phyloP scores from a whole-genome alignment of 2,113 vertebrate genomes.

The Ameiurus melas region DNA sequence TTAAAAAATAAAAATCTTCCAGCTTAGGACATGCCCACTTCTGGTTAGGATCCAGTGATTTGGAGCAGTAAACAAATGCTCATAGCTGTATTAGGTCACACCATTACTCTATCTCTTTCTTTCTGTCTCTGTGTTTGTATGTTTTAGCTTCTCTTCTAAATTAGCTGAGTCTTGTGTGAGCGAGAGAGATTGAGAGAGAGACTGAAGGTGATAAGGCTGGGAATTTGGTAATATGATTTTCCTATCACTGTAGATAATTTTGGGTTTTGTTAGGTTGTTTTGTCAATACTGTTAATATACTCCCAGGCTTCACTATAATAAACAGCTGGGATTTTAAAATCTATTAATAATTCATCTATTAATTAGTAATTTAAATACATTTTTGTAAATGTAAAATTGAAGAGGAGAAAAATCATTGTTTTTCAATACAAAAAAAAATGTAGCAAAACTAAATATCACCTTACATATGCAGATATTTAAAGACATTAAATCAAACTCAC shows the following conservation, averaged over 20 bases:
- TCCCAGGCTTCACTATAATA: neutral
- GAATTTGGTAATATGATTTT: neutral
- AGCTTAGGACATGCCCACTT: neutral
- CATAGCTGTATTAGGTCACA: neutral
- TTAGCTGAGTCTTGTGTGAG: neutral
- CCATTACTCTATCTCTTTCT: neutral
- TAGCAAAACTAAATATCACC: neutral
- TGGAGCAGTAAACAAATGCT: neutral
- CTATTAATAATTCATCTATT: neutral
- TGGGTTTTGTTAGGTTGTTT: neutral
- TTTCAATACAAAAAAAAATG: too few species aligned
- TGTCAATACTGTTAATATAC: neutral
- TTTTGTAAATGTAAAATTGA: neutral
- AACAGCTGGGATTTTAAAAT: neutral
- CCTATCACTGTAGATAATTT: neutral
- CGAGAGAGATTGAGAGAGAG: too few species aligned
- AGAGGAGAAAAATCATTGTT: too few species aligned
- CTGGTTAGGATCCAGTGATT: neutral
- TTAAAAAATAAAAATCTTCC: neutral
- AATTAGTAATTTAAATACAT: neutral
- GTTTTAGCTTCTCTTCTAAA: neutral
- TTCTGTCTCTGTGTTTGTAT: neutral
- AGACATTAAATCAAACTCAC: neutral
- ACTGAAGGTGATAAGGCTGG: neutral
- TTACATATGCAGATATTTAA: neutral